Percentiles rank a stretch among this genome's conserved stretches.
These are phyloP conservation scores for Himalopsyche kuldschensis DNA, from an alignment of 2,888 invertebrate species.

Conservation along the genomic window DNA sequence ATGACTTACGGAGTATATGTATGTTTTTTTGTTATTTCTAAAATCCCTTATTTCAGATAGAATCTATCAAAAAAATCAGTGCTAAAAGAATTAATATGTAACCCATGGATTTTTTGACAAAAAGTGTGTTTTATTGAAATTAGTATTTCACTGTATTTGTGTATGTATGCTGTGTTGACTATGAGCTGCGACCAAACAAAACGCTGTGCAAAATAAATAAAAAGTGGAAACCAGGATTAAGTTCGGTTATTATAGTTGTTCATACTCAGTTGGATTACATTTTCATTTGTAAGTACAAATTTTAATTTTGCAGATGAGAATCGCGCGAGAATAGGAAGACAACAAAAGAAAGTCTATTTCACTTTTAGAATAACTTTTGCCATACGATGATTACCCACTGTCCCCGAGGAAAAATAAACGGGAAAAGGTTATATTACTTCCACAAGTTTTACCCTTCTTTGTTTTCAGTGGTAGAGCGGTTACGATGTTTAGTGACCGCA, in stretches of 20 bases:
- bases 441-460: slow-evolving; percentile 37
- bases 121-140: no score
- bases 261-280: not conserved
- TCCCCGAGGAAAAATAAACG: slow-evolving; percentile 35
- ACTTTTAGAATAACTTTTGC: slow-evolving; percentile 36
- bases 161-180: no score
- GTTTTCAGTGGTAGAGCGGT: not conserved
- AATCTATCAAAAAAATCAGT: no score
- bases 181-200: no score
- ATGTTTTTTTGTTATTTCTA: no score
- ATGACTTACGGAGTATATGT: no score
- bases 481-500: not conserved
- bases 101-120: no score
- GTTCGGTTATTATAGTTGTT: not conserved
- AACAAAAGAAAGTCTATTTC: slow-evolving; percentile 37
- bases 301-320: not conserved
- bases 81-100: no score
- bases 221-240: not conserved
- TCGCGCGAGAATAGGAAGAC: slow-evolving; percentile 9
- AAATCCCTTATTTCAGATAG: no score
- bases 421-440: slow-evolving; percentile 39
- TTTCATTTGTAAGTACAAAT: not conserved
- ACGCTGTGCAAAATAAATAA: no score
- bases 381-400: slow-evolving; percentile 38
- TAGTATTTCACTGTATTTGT: no score